A percentile compares a stretch with the other conserved stretches of the same genome.
phyloP scores from a whole-genome alignment of 2,113 vertebrate genomes.

The Pimephales promelas region DNA sequence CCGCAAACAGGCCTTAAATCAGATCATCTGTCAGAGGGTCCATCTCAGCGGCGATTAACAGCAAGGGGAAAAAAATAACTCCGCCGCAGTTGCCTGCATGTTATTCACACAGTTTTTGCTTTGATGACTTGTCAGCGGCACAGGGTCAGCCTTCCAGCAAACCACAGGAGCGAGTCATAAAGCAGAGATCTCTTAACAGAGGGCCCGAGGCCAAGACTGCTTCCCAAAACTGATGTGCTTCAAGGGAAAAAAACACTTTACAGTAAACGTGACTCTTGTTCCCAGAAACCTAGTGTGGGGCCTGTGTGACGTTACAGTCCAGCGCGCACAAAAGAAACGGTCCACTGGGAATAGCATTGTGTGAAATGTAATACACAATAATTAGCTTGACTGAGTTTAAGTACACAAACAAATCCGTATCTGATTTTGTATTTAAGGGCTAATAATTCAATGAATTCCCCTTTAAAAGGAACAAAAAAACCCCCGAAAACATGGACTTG shows the following conservation, averaged over 20 bases:
- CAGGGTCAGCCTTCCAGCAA: conserved; percentile 52
- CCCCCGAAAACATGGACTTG: rapidly evolving
- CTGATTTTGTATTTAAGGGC: conserved; percentile 27
- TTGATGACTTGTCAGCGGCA: conserved; percentile 16
- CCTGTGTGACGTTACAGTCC: conserved; percentile 41
- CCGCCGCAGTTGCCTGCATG: conserved; percentile 5
- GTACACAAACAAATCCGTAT: not conserved
- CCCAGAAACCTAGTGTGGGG: conserved; percentile 60
- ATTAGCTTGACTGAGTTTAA: no score
- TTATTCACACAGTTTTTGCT: conserved; percentile 25
- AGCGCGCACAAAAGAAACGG: not conserved
- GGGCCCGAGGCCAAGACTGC: conserved; percentile 57
- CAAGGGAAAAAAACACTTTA: conserved; percentile 47
- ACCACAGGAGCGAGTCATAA: conserved; percentile 51
- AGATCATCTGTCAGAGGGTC: conserved; percentile 25
- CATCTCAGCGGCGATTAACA: conserved; percentile 49
- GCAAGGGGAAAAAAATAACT: conserved; percentile 17
- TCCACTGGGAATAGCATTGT: not conserved
- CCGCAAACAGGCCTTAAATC: conserved; percentile 47
- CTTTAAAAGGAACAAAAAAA: not conserved
- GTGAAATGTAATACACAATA: not conserved
- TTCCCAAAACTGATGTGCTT: conserved; percentile 66
- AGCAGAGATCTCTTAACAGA: conserved; percentile 47
- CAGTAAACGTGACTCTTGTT: conserved; percentile 56
- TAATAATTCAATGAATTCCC: not conserved